These are phyloP conservation scores for Aspiorhynchus laticeps DNA, from an alignment of 2,113 vertebrate species.

Conservation along the genomic window DNA sequence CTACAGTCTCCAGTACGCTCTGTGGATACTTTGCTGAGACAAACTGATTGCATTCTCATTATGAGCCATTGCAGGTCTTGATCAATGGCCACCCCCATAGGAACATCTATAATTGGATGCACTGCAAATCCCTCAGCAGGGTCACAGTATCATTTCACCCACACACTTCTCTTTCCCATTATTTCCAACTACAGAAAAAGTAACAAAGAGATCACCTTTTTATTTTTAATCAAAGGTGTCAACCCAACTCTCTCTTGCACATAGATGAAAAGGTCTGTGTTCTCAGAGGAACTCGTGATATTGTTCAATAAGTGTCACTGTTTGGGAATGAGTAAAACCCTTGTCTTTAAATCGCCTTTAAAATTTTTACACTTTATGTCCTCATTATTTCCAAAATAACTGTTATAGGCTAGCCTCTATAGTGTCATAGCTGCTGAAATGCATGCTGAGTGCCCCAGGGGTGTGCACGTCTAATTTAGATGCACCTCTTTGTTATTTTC, in stretches of 20 bases:
- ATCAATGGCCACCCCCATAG: slow-evolving; percentile 37
- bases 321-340: not conserved
- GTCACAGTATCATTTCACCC: slow-evolving; percentile 16
- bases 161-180: not conserved
- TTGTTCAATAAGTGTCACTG: not conserved
- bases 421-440: slow-evolving; percentile 1
- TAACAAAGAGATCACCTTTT: not conserved
- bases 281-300: not conserved
- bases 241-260: not conserved
- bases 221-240: not conserved
- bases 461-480: slow-evolving; percentile 22
- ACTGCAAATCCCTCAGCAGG: slow-evolving; percentile 7
- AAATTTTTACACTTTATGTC: not conserved
- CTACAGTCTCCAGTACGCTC: not conserved
- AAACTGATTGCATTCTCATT: slow-evolving; percentile 12
- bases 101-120: slow-evolving; percentile 38
- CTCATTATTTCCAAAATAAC: slow-evolving; percentile 9
- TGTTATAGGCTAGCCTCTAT: not conserved
- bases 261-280: not conserved
- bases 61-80: slow-evolving; percentile 11
- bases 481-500: slow-evolving; percentile 33
- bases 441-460: slow-evolving; percentile 7
- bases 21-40: not conserved
- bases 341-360: not conserved
- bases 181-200: not conserved